Evolutionary conservation across 1,140 invertebrate species (phyloP), one percentile per base, ranked within the genome.

Genomic region (Ruditapes philippinarum): DNA sequence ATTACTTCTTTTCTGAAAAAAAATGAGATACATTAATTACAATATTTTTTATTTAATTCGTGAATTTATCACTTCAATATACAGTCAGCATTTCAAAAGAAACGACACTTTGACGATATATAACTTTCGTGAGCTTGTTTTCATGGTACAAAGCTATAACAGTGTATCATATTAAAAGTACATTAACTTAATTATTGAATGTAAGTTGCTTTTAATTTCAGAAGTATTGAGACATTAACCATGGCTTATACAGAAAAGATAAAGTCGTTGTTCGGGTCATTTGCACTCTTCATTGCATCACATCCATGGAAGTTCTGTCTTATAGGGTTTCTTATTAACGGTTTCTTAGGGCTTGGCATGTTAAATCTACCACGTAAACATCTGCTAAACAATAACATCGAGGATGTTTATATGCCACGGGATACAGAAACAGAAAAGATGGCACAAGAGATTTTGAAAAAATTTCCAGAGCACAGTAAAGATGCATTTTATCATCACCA

Each of bases 321-420:
- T 28, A 14, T 28, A 1, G n/a, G 5, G 25, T 62, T 62, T 14
- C 25, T 62, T 4, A n/a, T 62, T 3, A 62, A 62, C n/a, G 57
- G 57, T 9, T 62, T 62, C 2, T 25, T 62, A 7, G 57, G 57
- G 7, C 57, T 62, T 1, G 57, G 57, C 22, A 62, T 62, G 57
- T 14, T 62, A 28, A 62, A 62, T 28, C 25, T 62, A 7, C 57
- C 57, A 3, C 25, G 25, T 28, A 62, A 28, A 28, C 25, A 28
- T 25, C 57, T 62, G n/a, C 49, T 28, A 0, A 54, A 54, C n/a
- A 79, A 79, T 28, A 49, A 79, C 25, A 54, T 79, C 9, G 33
- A 79, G 22, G 25, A 79, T 12, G 38, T 79, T 1, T 79, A 79
- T 36, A 54, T 79, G 25, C 76, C 76, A 54, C 9, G 45, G n/a